Evolutionary conservation across 2,113 vertebrate species (phyloP).

Genomic region (Sarotherodon lohbergeri): DNA sequence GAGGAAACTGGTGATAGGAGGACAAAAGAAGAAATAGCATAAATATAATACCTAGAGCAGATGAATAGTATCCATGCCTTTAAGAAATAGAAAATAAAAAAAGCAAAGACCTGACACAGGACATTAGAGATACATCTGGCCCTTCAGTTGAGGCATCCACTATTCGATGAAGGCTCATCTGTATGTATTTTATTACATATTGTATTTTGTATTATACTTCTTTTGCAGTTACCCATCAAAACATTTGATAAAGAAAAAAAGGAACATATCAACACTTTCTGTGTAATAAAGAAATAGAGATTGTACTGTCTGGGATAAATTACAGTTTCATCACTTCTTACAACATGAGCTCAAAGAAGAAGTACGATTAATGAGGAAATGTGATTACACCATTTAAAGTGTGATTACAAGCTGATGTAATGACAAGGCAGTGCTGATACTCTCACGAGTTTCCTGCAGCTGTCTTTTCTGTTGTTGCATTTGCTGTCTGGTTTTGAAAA

Average conservation of each 20-base stretch:
- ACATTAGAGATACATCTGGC: too few relatives aligned
- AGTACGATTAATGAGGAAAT: not conserved
- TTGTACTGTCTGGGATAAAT: not conserved
- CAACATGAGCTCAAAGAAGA: not conserved
- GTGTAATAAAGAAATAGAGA: not conserved
- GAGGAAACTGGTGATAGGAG: not conserved
- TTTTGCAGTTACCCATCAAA: not conserved
- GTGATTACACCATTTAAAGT: not conserved
- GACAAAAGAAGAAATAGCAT: not conserved
- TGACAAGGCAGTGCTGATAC: not conserved
- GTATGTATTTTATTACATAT: too few relatives aligned
- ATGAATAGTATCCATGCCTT: not conserved
- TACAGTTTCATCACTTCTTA: not conserved
- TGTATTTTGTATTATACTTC: too few relatives aligned
- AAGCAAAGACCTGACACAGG: too few relatives aligned
- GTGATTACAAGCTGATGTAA: not conserved
- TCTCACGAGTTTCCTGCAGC: not conserved
- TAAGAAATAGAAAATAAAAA: too few relatives aligned
- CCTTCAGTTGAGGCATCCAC: too few relatives aligned
- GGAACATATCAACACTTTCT: not conserved
- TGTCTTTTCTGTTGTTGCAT: not conserved
- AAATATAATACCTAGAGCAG: not conserved
- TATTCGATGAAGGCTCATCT: too few relatives aligned
- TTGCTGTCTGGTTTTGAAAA: not conserved
- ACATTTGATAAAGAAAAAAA: not conserved